These are phyloP conservation scores for Barypeithes pellucidus DNA, from an alignment of 2,888 invertebrate species.

Conservation along the genomic window DNA sequence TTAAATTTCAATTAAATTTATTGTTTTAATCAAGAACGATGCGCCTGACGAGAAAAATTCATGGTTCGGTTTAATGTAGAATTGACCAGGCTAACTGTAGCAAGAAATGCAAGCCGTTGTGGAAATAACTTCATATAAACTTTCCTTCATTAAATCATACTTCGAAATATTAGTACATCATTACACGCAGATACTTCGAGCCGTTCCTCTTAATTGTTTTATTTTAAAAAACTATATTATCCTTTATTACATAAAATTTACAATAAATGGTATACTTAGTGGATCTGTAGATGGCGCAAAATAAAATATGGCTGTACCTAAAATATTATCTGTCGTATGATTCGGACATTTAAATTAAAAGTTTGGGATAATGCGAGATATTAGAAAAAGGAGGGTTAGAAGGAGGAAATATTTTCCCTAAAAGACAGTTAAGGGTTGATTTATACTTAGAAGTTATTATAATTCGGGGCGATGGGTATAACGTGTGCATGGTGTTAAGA, in stretches of 20 bases:
- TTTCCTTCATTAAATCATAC: too few relatives aligned
- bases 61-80: too few relatives aligned
- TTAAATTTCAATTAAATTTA: too few relatives aligned
- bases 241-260: not conserved
- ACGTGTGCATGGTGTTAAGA: slow-evolving; percentile 10
- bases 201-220: too few relatives aligned
- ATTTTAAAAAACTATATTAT: not conserved
- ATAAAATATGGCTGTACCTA: slow-evolving; percentile 16
- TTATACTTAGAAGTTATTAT: slow-evolving; percentile 19
- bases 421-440: slow-evolving; percentile 32
- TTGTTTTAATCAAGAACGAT: too few relatives aligned
- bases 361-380: slow-evolving; percentile 52
- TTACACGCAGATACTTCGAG: too few relatives aligned
- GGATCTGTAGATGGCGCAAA: slow-evolving; percentile 15
- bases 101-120: too few relatives aligned
- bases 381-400: slow-evolving; percentile 50
- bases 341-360: slow-evolving; percentile 53
- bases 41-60: too few relatives aligned
- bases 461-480: not conserved
- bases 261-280: slow-evolving; percentile 8
- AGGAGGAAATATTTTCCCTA: slow-evolving; percentile 38
- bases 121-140: too few relatives aligned
- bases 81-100: too few relatives aligned
- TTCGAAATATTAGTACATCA: too few relatives aligned
- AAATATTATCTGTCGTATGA: slow-evolving; percentile 37